Evolutionary conservation across 1,140 invertebrate genomes (phyloP), one percentile per base, ranked within the genome.

Genomic region (Diachasma alloeum): DNA sequence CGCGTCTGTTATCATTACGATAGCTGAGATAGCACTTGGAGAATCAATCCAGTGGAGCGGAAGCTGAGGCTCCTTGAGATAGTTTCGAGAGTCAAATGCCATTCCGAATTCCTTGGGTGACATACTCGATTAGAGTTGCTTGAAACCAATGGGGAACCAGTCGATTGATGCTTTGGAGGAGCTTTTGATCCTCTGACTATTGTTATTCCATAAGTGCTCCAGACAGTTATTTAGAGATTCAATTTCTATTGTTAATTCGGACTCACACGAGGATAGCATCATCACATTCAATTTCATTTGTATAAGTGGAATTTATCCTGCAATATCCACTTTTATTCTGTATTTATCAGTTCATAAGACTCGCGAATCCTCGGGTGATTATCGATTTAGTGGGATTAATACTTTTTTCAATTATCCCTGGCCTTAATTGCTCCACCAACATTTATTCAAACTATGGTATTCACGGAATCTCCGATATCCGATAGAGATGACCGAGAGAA

Each of bases 401-500:
- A 56, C 37, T 70, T 71, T 76, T 70, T 76, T 63, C 67, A 76
- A 76, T 76, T 76, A 72, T 66, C 75, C 53, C 46, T 66, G 44
- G 56, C 22, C 56, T 71, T 66, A 72, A 76, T 72, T 76, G 37
- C 53, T 76, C 19, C 37, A 59, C 56, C 56, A 71, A 72, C 66
- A 76, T 76, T 76, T 72, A 76, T 76, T 72, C 53, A 66, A 63
- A 71, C 44, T 42, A 42, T 37, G 68, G 68, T 11, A 76, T 71
- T 59, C 63, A 19, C 13, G 22, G 48, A 76, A 76, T 71, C 26
- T 76, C 48, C 74, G 59, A 77, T 72, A 72, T 72, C 70, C 71
- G 53, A 68, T 63, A 66, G 36, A 71, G 48, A 72, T 76, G 71
- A 31, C 37, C 53, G 39, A 59, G 46, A 66, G 24, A 70, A 76